phyloP scores from a whole-genome alignment of 2,113 vertebrate species.

The Saccopteryx bilineata region DNA sequence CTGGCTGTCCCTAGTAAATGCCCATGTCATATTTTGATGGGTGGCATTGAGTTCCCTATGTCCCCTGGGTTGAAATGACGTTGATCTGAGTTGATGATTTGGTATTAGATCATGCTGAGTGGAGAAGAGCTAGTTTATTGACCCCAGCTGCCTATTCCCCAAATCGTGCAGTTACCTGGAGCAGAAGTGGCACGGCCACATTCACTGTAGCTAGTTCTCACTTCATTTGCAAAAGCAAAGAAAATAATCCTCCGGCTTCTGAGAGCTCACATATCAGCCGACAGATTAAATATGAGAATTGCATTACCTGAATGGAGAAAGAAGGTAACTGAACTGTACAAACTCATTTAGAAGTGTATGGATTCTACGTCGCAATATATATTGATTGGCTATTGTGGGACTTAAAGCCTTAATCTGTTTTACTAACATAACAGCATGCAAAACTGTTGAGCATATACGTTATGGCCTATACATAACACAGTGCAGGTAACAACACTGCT shows the following conservation, averaged over 20 bases:
- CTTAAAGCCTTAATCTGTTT: slow-evolving; percentile 79
- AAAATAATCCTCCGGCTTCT: slow-evolving; percentile 73
- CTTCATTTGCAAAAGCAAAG: slow-evolving; percentile 58
- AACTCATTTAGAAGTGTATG: slow-evolving; percentile 83
- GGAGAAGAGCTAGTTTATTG: not conserved
- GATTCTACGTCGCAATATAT: slow-evolving; percentile 79
- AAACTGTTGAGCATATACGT: slow-evolving; percentile 63
- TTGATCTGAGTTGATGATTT: not conserved
- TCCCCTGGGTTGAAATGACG: not conserved
- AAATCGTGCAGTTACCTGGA: not conserved
- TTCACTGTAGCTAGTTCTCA: slow-evolving; percentile 29
- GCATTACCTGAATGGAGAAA: slow-evolving; percentile 56
- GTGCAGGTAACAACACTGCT: not conserved
- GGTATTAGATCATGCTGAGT: not conserved
- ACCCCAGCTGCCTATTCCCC: not conserved
- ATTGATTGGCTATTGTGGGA: slow-evolving; percentile 84
- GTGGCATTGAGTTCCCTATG: not conserved
- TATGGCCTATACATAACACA: not conserved
- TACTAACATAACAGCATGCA: slow-evolving; percentile 70
- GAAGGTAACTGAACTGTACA: slow-evolving; percentile 62
- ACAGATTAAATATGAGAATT: slow-evolving; percentile 73
- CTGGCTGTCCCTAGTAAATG: not conserved
- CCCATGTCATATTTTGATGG: not conserved
- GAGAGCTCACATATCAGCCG: slow-evolving; percentile 65
- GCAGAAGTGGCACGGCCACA: not conserved